Percentiles rank a stretch among this genome's conserved stretches.
phyloP scores from a whole-genome alignment of 2,113 vertebrate genomes.

The Hemiprocne comata region DNA sequence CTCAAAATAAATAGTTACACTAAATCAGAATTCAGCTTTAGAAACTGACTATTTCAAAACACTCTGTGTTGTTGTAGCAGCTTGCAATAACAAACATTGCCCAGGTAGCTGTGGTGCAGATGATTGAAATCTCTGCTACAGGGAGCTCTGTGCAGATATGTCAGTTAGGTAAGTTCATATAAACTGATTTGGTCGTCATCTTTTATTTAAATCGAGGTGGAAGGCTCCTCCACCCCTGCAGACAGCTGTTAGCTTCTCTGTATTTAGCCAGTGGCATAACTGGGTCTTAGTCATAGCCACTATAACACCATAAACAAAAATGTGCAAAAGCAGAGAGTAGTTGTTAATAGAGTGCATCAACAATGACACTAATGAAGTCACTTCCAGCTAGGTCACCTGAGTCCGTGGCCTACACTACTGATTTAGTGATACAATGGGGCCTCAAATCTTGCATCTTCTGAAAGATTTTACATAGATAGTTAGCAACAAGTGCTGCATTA shows the following conservation, averaged over 20 bases:
- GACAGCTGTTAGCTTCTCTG: background rate
- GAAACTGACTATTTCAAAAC: background rate
- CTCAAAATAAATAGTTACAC: background rate
- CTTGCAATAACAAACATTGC: background rate
- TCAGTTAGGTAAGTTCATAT: background rate
- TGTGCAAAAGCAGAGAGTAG: background rate
- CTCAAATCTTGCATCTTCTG: background rate
- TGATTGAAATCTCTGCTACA: background rate
- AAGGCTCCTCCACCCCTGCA: background rate
- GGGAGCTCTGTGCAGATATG: background rate
- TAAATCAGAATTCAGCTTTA: background rate
- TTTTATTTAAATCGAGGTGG: background rate
- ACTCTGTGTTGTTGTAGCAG: background rate
- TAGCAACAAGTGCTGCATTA: background rate
- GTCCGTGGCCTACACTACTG: accelerated
- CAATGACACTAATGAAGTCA: background rate
- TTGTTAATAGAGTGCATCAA: background rate
- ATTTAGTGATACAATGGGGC: background rate
- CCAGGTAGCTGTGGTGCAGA: background rate
- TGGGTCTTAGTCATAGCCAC: background rate
- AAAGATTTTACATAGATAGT: background rate
- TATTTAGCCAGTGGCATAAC: background rate
- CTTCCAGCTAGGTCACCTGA: background rate
- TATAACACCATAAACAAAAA: background rate
- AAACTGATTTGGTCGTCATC: background rate